Evolutionary conservation across 2,888 invertebrate genomes (phyloP), one percentile per base, ranked within the genome.

Genomic region (Lasioglossum vierecki): DNA sequence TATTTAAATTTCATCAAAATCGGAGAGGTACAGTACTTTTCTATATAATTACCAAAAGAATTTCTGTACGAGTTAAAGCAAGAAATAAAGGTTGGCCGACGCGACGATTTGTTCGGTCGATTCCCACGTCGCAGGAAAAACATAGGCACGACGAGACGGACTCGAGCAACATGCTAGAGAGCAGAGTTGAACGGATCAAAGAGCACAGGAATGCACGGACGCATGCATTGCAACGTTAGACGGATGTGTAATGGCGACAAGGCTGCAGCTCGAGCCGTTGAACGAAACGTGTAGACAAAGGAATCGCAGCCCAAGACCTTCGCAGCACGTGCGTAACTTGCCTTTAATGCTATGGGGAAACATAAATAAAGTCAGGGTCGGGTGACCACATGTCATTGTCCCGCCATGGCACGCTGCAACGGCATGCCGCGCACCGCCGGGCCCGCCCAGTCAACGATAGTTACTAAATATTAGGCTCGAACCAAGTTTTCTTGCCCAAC

Each of bases 351-450:
- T 91, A 92, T 91, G 92, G 93, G 93, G 93, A 92, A 92, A 92
- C 92, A 92, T 92, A 92, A 93, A 93, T 93, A 92, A 92, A 92
- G 91, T 92, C 93, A 93, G 92, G 93, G 92, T 89, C 92, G 91
- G 90, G 87, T 90, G 89, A 91, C 91, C 92, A 88, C 83, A 46
- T 90, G 89, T 89, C 90, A 87, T 88, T 84, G 88, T 79, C 81
- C 72, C 80, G 78, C 82, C 81, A 68, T 85, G 82, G 79, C 57
- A n/a, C 71, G 76, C 53, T n/a, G 53, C 53, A 22, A 9, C 53
- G 22, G 49, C 49, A 53, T n/a, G 46, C 18, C 89, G 30, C 30
- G 30, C 30, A 30, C 30, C 30, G 30, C 30, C 30, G 30, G 90
- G 92, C 89, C 89, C 89, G 66, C 76, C 85, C 68, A 66, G 79